Conservation (phyloP, 2,797 vertebrate genomes). For the Protosalanx chinensis region DNA sequence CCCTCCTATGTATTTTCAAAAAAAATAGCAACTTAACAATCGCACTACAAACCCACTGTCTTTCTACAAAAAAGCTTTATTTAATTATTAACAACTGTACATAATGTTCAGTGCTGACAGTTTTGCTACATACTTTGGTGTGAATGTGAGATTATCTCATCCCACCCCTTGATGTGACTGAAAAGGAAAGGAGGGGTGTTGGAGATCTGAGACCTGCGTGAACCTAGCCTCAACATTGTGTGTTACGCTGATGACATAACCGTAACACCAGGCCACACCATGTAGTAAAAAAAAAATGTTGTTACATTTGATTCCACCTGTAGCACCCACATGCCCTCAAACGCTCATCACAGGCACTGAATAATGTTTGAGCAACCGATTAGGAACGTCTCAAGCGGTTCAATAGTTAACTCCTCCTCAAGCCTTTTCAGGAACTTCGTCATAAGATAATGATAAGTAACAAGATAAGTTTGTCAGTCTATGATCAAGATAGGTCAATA, state of each 20-base stretch:
- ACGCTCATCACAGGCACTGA: slow-evolving; percentile 32
- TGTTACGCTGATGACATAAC: slow-evolving; percentile 6
- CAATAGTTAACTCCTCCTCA: slow-evolving; percentile 18
- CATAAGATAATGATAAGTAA: slow-evolving; percentile 27
- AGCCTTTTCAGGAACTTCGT: slow-evolving; percentile 26
- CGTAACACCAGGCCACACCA: neutral
- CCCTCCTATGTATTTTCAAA: no score
- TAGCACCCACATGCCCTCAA: slow-evolving; percentile 17
- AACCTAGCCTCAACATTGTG: slow-evolving; percentile 27
- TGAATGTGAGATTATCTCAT: slow-evolving; percentile 60
- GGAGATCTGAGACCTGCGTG: slow-evolving; percentile 43
- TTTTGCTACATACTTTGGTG: slow-evolving; percentile 86
- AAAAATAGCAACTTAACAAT: neutral
- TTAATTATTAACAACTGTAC: slow-evolving; percentile 84
- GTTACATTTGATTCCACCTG: slow-evolving; percentile 25
- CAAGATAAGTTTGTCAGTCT: slow-evolving; percentile 44
- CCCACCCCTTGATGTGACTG: slow-evolving; percentile 38
- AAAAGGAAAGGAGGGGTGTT: slow-evolving; percentile 52
- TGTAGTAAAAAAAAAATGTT: slow-evolving; percentile 15
- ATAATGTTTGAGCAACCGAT: slow-evolving; percentile 16
- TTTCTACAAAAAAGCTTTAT: slow-evolving; percentile 75
- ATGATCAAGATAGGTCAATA: slow-evolving; percentile 41
- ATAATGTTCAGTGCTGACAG: slow-evolving; percentile 77
- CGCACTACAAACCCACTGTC: neutral
- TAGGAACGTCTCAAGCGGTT: slow-evolving; percentile 11